Evolutionary conservation across 2,888 invertebrate genomes (phyloP), one percentile per base, ranked within the genome.

Genomic region (Mimas tiliae): DNA sequence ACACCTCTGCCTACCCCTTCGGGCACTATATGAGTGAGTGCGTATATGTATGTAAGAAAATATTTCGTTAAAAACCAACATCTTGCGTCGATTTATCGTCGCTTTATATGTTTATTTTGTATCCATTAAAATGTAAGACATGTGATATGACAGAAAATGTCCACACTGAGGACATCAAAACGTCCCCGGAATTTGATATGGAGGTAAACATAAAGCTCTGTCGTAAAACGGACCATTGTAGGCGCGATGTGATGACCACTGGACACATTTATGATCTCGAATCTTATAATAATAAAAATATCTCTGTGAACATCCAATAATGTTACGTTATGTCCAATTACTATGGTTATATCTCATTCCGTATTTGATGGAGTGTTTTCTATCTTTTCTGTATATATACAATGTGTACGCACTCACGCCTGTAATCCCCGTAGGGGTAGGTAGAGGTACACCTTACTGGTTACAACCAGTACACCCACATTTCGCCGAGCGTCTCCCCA

Each of bases 261-360:
- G 48, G 58, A 65, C 55, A 58, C 48, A 58, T 64, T 65, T 65
- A 65, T 58, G 58, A 34, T 58, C 65, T 65, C 65, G 48, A 65
- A 65, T 65, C 58, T 65, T 48, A 58, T 65, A 58, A 58, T 48
- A 34, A 34, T 47, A 21, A 65, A 48, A 58, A 65, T 65, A 58
- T 55, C 58, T 65, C 65, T 48, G 48, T 16, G 48, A 58, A 48
- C 48, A 47, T 55, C 47, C 48, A 33, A 48, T 48, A 47, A 38
- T 55, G 16, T 45, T 11, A 53, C 42, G 53, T 53, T 53, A 53
- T 58, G 38, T 38, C 58, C 58, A 58, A 58, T 58, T 58, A 58
- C 58, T 38, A 11, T 8, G 12, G 42, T 12, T 19, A 38, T 58
- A 42, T 58, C 12, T 58, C 58, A 58, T 42, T 42, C 12, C 1